phyloP scores from a whole-genome alignment of 2,797 vertebrate species.

The Toxotes lorentzi region DNA sequence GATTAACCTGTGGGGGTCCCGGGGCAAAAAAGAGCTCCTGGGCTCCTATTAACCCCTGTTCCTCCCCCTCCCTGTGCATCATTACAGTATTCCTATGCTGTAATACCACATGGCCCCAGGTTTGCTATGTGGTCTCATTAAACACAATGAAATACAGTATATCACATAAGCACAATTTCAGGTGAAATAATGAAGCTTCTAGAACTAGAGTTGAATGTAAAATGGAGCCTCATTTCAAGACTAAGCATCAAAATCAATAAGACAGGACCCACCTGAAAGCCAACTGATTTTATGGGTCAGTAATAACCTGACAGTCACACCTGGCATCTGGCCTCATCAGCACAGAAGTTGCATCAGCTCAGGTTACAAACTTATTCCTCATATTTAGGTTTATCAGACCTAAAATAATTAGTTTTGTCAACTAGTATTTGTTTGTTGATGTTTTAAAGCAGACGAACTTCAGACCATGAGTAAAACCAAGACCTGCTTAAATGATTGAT shows the following conservation, averaged over 20 bases:
- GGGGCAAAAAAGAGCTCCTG: conserved; percentile 14
- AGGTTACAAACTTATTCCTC: no score
- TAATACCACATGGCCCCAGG: not conserved
- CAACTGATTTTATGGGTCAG: no score
- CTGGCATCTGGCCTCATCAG: no score
- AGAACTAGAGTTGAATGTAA: not conserved
- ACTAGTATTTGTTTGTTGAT: no score
- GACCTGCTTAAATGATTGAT: no score
- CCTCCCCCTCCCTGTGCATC: not conserved
- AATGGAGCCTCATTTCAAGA: not conserved
- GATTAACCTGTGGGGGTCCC: conserved; percentile 27
- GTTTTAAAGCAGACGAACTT: no score
- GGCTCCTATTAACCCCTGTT: conserved; percentile 9
- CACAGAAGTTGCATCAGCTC: no score
- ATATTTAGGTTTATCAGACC: no score
- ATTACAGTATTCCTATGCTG: not conserved
- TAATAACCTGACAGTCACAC: no score
- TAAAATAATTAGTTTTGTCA: no score
- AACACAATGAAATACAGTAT: not conserved
- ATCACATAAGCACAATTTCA: not conserved
- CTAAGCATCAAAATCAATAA: not conserved
- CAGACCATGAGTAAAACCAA: no score
- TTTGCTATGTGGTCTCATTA: not conserved
- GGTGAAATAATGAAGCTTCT: not conserved
- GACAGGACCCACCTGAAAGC: no score